Percentiles rank a stretch among this genome's conserved stretches.
Conservation (phyloP, 2,888 invertebrate species). For the Metacarcinus magister region DNA sequence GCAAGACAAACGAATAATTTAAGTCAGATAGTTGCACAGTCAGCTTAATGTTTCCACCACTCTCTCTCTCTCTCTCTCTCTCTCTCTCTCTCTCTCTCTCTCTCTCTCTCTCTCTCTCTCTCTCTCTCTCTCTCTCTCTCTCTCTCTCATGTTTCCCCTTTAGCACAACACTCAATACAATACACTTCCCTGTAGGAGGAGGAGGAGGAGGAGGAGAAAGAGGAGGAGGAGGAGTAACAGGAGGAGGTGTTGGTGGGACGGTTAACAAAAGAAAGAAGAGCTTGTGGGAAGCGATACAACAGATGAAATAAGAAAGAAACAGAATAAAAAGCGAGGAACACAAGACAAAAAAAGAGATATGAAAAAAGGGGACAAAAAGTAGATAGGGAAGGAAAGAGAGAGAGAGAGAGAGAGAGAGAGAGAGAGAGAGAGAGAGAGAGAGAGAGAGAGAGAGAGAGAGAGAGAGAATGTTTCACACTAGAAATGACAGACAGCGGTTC, state of each 20-base stretch:
- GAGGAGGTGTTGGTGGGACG: too few species aligned
- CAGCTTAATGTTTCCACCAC: background rate
- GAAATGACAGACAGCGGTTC: background rate
- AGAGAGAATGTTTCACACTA: too few species aligned
- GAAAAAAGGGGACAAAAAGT: background rate
- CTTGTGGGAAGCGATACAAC: background rate
- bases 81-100: slow-evolving; percentile 49
- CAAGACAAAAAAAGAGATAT: background rate
- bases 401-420: background rate
- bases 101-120: slow-evolving; percentile 53
- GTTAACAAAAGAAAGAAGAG: background rate
- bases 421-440: background rate
- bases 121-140: slow-evolving; percentile 32
- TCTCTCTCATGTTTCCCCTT: background rate
- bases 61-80: background rate
- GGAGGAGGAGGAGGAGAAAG: background rate
- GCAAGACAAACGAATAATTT: background rate
- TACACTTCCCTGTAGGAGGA: background rate
- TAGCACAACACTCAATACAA: background rate
- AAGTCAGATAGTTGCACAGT: background rate
- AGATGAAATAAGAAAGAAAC: background rate
- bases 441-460: too few species aligned
- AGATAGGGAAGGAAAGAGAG: background rate
- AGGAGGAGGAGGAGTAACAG: too few species aligned
- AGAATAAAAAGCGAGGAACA: background rate